A percentile compares a stretch with the other conserved stretches of the same genome.
phyloP scores from a whole-genome alignment of 1,140 invertebrate species.

The Solenopsis fugax region DNA sequence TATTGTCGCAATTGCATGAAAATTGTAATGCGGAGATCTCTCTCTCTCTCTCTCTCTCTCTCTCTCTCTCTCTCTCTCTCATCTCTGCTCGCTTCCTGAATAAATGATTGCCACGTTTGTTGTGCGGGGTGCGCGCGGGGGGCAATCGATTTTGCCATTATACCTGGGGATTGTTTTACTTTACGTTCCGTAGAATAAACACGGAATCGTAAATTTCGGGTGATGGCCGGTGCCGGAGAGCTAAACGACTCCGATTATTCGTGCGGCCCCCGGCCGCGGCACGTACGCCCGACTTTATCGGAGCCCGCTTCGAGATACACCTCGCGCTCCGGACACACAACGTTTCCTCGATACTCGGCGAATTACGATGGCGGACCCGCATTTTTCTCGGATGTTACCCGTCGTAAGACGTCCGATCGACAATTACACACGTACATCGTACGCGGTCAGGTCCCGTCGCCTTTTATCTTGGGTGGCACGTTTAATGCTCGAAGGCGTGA shows the following conservation, averaged over 20 bases:
- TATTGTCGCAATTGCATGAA: background rate
- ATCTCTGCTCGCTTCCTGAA: background rate
- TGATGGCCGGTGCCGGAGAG: conserved; percentile 43
- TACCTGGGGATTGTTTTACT: conserved; percentile 42
- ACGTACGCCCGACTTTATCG: conserved; percentile 58
- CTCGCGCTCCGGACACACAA: conserved; percentile 29
- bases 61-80: no score
- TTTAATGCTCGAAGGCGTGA: conserved; percentile 61
- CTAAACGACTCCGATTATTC: conserved; percentile 63
- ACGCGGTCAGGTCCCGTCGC: conserved; percentile 6
- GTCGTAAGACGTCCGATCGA: conserved; percentile 57
- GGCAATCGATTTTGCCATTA: conserved; percentile 52
- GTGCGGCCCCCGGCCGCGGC: conserved; percentile 45
- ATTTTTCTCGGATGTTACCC: conserved; percentile 60
- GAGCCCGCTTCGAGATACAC: conserved; percentile 37
- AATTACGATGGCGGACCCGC: conserved; percentile 44
- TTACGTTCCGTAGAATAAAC: conserved; percentile 55
- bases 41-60: background rate
- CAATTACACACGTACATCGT: conserved; percentile 52
- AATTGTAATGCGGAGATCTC: background rate
- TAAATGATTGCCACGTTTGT: background rate
- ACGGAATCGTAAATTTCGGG: conserved; percentile 53
- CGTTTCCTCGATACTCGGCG: conserved; percentile 39
- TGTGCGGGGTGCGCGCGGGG: background rate
- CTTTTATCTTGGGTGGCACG: conserved; percentile 53